phyloP scores from a whole-genome alignment of 2,888 invertebrate species.

The Troides aeacus region DNA sequence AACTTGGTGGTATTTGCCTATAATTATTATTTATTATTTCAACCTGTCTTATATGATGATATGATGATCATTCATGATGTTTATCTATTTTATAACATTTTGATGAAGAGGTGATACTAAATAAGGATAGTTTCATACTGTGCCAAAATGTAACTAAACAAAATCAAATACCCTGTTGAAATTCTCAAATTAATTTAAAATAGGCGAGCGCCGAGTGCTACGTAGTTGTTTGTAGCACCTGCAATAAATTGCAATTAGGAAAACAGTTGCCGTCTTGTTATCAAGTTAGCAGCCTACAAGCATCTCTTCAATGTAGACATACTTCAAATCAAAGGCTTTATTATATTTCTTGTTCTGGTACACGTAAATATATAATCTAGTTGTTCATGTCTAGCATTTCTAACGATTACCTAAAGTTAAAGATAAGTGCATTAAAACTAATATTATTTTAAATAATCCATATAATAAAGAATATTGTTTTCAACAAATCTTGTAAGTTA shows the following conservation, averaged over 20 bases:
- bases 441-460: no score
- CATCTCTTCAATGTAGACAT: conserved; percentile 54
- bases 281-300: conserved; percentile 75
- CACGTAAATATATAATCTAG: neutral
- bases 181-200: conserved; percentile 77
- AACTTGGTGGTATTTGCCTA: no score
- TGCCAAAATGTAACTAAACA: conserved; percentile 30
- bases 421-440: neutral
- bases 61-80: conserved; percentile 7
- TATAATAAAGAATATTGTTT: no score
- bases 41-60: no score
- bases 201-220: conserved; percentile 73
- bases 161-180: conserved; percentile 63
- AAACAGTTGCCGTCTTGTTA: conserved; percentile 77
- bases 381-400: no score
- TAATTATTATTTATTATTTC: no score
- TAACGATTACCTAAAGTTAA: neutral
- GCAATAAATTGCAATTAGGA: conserved; percentile 80
- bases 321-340: conserved; percentile 51
- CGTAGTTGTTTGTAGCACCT: conserved; percentile 77
- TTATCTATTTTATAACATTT: neutral
- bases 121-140: no score
- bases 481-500: no score
- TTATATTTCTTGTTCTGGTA: neutral
- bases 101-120: no score